Conservation (phyloP, 2,797 vertebrate species). For the Pelochelys cantorii region DNA sequence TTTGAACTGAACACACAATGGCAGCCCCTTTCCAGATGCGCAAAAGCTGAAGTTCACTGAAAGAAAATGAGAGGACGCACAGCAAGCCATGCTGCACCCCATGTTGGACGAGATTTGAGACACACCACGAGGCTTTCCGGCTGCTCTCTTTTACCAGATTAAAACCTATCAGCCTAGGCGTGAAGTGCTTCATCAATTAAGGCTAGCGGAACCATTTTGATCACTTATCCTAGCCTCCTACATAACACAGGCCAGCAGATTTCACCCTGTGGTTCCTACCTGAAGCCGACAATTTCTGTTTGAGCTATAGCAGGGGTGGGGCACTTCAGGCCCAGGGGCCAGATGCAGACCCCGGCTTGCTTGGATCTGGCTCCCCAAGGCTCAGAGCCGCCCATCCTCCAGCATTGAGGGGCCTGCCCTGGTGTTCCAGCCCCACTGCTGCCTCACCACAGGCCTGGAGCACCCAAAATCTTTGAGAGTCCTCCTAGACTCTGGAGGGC, state of each 20-base stretch:
- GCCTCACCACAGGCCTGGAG: no score
- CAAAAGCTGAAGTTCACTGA: neutral
- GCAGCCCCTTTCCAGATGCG: neutral
- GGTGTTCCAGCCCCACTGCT: no score
- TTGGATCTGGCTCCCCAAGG: no score
- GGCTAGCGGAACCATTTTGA: constrained; percentile 31
- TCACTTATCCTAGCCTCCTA: constrained; percentile 35
- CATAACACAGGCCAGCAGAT: neutral
- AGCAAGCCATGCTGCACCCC: neutral
- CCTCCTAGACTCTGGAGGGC: no score
- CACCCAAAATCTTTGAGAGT: no score
- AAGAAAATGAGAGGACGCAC: constrained; percentile 22
- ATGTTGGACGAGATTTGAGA: neutral
- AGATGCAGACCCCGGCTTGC: no score
- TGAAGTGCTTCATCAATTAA: constrained; percentile 19
- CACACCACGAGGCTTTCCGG: neutral
- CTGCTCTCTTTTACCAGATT: neutral
- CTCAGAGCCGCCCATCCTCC: no score
- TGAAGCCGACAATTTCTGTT: neutral
- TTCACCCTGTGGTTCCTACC: constrained; percentile 17
- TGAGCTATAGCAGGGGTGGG: neutral
- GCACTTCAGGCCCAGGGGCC: no score
- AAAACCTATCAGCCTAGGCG: constrained; percentile 15
- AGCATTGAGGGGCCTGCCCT: no score
- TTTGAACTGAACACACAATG: neutral